Evolutionary conservation across 2,113 vertebrate species (phyloP).

Genomic region (Clarias batrachus): DNA sequence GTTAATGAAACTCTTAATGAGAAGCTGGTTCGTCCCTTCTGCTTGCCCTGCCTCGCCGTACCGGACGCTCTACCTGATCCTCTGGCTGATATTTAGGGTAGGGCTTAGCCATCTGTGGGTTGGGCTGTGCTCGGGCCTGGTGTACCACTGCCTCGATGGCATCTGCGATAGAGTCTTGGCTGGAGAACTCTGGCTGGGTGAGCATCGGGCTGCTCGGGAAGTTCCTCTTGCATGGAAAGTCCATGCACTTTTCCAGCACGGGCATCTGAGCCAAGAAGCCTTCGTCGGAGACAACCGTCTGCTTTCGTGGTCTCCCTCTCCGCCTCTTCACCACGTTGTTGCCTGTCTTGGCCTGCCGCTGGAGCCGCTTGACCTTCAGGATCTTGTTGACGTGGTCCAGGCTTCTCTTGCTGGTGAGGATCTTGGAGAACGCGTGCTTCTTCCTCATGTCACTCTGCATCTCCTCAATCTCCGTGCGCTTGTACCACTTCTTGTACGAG

Average conservation of each 20-base stretch:
- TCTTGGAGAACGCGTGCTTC: slow-evolving; percentile 91
- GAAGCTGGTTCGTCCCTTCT: slow-evolving; percentile 70
- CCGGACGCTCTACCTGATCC: slow-evolving; percentile 75
- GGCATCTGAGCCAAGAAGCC: slow-evolving; percentile 88
- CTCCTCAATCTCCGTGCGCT: slow-evolving; percentile 88
- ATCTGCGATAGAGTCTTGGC: slow-evolving; percentile 88
- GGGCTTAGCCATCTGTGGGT: slow-evolving; percentile 66
- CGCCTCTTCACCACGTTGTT: slow-evolving; percentile 96
- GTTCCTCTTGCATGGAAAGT: slow-evolving; percentile 85
- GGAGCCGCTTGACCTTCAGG: slow-evolving; percentile 95
- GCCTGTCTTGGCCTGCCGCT: slow-evolving; percentile 98
- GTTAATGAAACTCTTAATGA: slow-evolving; percentile 64
- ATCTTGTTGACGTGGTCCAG: slow-evolving; percentile 99
- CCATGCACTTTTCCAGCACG: slow-evolving; percentile 89
- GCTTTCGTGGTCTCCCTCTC: slow-evolving; percentile 89
- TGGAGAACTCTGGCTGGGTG: slow-evolving; percentile 75
- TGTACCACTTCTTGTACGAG: slow-evolving; percentile 85
- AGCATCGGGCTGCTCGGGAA: slow-evolving; percentile 75
- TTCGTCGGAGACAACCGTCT: slow-evolving; percentile 75
- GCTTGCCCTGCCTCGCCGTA: slow-evolving; percentile 76
- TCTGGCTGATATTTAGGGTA: slow-evolving; percentile 75
- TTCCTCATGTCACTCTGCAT: slow-evolving; percentile 92
- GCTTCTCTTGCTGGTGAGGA: slow-evolving; percentile 89
- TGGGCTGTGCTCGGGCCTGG: slow-evolving; percentile 81
- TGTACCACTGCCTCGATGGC: slow-evolving; percentile 96